Conservation (phyloP, 1,140 invertebrate genomes). For the Sycophaga agraensis region DNA sequence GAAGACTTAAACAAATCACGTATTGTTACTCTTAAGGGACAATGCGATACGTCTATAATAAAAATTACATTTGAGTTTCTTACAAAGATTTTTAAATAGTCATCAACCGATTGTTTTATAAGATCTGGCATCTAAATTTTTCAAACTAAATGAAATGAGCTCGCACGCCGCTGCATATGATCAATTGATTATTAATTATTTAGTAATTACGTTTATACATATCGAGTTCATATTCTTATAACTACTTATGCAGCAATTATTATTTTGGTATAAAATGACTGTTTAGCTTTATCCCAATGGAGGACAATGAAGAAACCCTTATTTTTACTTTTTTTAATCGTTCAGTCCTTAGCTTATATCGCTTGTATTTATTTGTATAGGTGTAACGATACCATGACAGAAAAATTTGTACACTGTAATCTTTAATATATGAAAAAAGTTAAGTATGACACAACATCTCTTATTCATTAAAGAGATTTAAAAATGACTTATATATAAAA, state of each 20-base stretch:
- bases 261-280: constrained; percentile 46
- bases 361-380: constrained; percentile 14
- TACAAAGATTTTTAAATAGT: too few species aligned
- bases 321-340: constrained; percentile 14
- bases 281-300: constrained; percentile 22
- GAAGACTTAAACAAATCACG: background rate
- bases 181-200: constrained; percentile 18
- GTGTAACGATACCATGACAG: constrained; percentile 16
- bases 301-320: constrained; percentile 14
- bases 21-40: background rate
- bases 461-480: too few species aligned
- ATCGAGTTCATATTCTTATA: constrained; percentile 22
- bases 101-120: too few species aligned
- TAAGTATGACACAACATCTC: constrained; percentile 9
- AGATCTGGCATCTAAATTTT: too few species aligned
- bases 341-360: constrained; percentile 18
- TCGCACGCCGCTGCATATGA: constrained; percentile 1
- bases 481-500: constrained; percentile 12
- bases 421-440: constrained; percentile 13
- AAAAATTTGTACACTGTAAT: constrained; percentile 22
- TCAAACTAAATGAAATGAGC: too few species aligned
- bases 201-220: constrained; percentile 20
- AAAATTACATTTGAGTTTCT: too few species aligned
- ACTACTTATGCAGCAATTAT: constrained; percentile 26
- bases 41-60: background rate